Base-by-base conservation (phyloP, 2,113 vertebrate species). In the Noctilio leporinus region DNA sequence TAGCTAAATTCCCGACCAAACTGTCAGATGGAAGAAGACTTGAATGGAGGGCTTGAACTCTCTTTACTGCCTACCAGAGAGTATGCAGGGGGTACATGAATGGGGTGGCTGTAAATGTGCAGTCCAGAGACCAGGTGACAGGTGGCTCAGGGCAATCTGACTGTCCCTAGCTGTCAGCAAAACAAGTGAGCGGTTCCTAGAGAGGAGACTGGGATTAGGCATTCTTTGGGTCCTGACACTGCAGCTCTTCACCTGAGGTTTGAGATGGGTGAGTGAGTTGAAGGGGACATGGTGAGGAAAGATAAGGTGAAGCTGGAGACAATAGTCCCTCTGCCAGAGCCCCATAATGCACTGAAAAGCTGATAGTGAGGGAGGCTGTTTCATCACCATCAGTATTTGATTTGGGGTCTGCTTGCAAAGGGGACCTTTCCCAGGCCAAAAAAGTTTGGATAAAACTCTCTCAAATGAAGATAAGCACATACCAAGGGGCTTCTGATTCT, bases 291-390 rank as follows among this genome's bases (percentile, higher is more conserved):
- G 30, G 65, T 81, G n/a, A 49, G 64, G 40, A 14, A 78, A 73
- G 43, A 67, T 33, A 81, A 35, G 24, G 24, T 10, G 10, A 33
- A 20, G 12, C 45, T 22, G 5, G 10, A 4, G 12, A 75, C 3
- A 9, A 38, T 22, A 86, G 78, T 1, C 33, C n/a, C 5, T 67
- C 33, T 69, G 26, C 8, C 19, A 86, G 64, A 51, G 30, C 30
- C 10, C 43, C 35, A 2, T 4, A 20, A 22, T 0, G 1, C 10
- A 1, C 30, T 67, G 40, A 57, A 64, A 9, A 51, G n/a, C 16
- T 59, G 10, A 10, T 5, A 22, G 4, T 20, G 51, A 95, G 55
- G 35, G 51, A 95, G 55, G 35, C 30, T 47, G 16, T 45, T 26
- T 20, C 7, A 47, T 12, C 47, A 53, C 69, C 35, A 45, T 35